Conservation (phyloP, 2,113 vertebrate genomes). For the Elaphurus davidianus region DNA sequence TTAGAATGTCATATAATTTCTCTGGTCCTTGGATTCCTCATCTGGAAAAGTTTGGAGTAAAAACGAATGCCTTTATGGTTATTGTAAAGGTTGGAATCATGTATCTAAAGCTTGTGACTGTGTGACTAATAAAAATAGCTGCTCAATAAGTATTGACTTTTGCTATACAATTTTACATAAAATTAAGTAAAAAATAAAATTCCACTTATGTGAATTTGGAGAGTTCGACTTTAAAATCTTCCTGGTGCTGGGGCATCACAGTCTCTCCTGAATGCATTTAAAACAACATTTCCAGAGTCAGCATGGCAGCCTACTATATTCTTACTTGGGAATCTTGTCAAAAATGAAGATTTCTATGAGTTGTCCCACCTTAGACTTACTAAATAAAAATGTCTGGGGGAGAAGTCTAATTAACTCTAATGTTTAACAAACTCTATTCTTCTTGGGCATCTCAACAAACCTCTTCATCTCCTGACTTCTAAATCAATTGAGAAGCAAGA, state of each 20-base stretch:
- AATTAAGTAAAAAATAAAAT: constrained; percentile 8
- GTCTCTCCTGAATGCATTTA: not conserved
- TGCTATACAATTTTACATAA: not conserved
- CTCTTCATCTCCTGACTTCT: not conserved
- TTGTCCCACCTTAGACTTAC: not conserved
- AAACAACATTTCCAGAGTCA: not conserved
- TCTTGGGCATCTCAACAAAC: not conserved
- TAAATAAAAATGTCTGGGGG: not conserved
- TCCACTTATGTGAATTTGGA: not conserved
- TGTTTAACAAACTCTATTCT: not conserved
- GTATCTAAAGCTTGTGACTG: not conserved
- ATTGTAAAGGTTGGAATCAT: not conserved
- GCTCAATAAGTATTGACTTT: not conserved
- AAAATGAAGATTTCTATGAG: not conserved
- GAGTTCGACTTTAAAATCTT: not conserved
- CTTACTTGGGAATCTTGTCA: not conserved
- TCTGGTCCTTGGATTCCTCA: not conserved
- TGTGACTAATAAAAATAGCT: not conserved
- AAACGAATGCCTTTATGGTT: not conserved
- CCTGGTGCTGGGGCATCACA: not conserved
- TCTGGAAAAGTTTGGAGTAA: not conserved
- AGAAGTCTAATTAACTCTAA: not conserved
- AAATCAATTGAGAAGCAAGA: not conserved
- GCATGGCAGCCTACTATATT: not conserved
- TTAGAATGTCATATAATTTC: not conserved